A percentile compares a stretch with the other conserved stretches of the same genome.
Conservation (phyloP, 2,797 vertebrate genomes). For the Clarias pachynema region DNA sequence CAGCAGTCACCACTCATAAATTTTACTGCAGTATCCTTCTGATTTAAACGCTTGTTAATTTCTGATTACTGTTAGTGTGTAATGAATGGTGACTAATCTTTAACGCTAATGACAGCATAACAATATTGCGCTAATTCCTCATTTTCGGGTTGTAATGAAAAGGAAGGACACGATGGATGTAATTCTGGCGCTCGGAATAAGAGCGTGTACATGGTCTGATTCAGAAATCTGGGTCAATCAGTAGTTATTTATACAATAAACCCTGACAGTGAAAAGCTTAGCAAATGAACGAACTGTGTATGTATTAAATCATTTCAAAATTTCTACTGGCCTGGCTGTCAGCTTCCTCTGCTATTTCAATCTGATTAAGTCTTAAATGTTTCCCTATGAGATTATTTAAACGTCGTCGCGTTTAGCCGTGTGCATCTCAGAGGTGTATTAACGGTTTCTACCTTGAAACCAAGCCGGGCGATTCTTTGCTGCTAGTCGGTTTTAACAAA, state of each 20-base stretch:
- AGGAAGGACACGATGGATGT: background rate
- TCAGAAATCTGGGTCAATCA: constrained; percentile 6
- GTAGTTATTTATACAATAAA: constrained; percentile 22
- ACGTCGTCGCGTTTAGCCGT: background rate
- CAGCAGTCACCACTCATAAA: background rate
- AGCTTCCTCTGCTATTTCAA: background rate
- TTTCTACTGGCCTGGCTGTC: constrained; percentile 11
- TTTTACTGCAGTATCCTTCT: background rate
- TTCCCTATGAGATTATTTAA: background rate
- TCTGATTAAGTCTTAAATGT: background rate
- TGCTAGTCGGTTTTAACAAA: constrained; percentile 1
- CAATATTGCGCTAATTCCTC: constrained; percentile 12
- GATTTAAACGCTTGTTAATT: constrained; percentile 19
- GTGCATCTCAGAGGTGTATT: background rate
- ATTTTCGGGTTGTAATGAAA: constrained; percentile 12
- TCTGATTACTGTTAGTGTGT: constrained; percentile 16
- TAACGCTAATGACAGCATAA: constrained; percentile 11
- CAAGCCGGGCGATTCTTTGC: background rate
- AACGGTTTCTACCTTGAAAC: background rate
- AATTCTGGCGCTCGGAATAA: background rate
- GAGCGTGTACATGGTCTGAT: background rate
- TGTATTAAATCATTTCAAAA: constrained; percentile 18
- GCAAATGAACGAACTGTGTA: background rate
- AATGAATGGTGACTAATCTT: constrained; percentile 28
- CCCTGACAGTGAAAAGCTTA: constrained; percentile 9